Percentiles rank a stretch among this genome's conserved stretches.
These are phyloP conservation scores for Hyposmocoma kahamanoa DNA, from an alignment of 1,140 invertebrate species.

Conservation along the genomic window DNA sequence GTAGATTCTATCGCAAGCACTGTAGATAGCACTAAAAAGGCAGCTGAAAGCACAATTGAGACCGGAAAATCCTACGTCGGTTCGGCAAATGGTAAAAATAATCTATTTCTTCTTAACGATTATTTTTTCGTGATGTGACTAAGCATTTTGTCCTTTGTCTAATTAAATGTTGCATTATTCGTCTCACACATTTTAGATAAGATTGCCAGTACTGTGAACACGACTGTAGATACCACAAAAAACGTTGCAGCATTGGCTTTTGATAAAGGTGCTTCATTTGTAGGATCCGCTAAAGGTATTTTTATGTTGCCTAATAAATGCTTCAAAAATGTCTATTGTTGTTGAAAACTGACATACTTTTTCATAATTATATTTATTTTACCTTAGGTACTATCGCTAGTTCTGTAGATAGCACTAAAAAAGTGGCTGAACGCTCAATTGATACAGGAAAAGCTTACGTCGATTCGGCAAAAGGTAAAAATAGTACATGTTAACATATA, in stretches of 20 bases:
- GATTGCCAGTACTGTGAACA: slow-evolving; percentile 15
- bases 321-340: no score
- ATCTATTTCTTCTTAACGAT: background rate
- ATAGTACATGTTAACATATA: no score
- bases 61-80: slow-evolving; percentile 13
- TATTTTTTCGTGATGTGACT: background rate
- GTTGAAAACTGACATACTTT: no score
- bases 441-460: slow-evolving; percentile 33
- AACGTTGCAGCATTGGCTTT: slow-evolving; percentile 27
- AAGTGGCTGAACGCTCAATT: slow-evolving; percentile 25
- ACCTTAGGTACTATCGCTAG: slow-evolving; percentile 32
- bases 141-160: no score
- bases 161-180: no score
- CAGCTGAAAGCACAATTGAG: slow-evolving; percentile 14
- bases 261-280: slow-evolving; percentile 22
- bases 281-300: slow-evolving; percentile 26
- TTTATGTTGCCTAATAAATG: no score
- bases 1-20: slow-evolving; percentile 21
- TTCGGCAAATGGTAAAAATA: slow-evolving; percentile 15
- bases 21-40: slow-evolving; percentile 20
- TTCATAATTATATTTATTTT: background rate
- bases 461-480: slow-evolving; percentile 37
- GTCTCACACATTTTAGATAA: slow-evolving; percentile 12
- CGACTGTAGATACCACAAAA: slow-evolving; percentile 27
- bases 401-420: slow-evolving; percentile 41